These are phyloP conservation scores for Hemitrygon akajei DNA, from an alignment of 2,797 vertebrate genomes.

Conservation along the genomic window DNA sequence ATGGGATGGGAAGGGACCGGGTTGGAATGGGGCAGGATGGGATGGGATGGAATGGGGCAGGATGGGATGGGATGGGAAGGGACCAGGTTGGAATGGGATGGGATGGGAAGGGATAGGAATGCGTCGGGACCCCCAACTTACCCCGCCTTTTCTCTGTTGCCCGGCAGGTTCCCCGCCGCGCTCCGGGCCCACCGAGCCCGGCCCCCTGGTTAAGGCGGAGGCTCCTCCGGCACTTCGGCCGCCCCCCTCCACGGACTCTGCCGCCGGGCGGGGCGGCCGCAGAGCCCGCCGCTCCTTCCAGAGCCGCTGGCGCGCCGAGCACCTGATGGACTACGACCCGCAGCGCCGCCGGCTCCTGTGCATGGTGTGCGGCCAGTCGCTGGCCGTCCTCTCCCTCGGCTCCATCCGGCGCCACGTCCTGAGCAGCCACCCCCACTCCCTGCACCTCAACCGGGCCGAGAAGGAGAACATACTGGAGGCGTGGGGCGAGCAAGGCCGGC, in stretches of 20 bases:
- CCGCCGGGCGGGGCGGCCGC: background rate
- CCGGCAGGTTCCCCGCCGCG: too few relatives aligned
- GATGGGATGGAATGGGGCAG: too few relatives aligned
- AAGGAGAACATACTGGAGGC: conserved; percentile 69
- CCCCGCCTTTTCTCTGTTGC: too few relatives aligned
- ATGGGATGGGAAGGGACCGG: too few relatives aligned
- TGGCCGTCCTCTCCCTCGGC: conserved; percentile 74
- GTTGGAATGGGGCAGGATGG: too few relatives aligned
- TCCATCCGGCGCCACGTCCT: conserved; percentile 79
- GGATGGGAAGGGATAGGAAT: too few relatives aligned
- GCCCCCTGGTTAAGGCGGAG: background rate
- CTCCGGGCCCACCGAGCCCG: background rate
- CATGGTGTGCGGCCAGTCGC: conserved; percentile 72
- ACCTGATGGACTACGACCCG: conserved; percentile 85
- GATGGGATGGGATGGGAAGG: too few relatives aligned
- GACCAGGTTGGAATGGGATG: too few relatives aligned
- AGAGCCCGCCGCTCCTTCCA: background rate
- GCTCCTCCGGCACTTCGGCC: background rate
- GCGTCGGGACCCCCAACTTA: too few relatives aligned
- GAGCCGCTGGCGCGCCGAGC: conserved; percentile 67
- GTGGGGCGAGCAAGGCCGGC: conserved; percentile 68
- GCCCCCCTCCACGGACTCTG: background rate
- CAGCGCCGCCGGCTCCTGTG: conserved; percentile 71
- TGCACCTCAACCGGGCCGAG: conserved; percentile 67
- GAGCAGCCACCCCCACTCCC: conserved; percentile 80